Evolutionary conservation across 2,888 invertebrate species (phyloP), one percentile per base, ranked within the genome.

Genomic region (Watsonalla cultraria): DNA sequence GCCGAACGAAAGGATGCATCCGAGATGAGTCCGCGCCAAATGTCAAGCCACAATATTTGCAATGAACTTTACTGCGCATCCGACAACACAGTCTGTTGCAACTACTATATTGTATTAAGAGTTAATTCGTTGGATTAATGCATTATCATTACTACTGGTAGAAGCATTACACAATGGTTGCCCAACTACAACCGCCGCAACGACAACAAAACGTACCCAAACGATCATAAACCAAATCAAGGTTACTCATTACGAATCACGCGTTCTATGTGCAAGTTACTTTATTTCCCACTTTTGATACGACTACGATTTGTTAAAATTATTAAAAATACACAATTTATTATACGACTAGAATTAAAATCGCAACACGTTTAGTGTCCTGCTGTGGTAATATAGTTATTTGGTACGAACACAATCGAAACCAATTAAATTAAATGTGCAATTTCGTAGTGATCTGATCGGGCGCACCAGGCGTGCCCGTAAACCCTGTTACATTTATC

Each of bases 1-100:
- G 61, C 69, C 65, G 72, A 80, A 82, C 68, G 86, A 87, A 85
- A 87, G 87, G 87, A 86, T 83, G 80, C 74, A 67, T 75, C 70
- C 73, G 72, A 74, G 83, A 80, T 78, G 82, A 74, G 74, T 69
- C 69, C 68, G 64, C 54, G 61, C 68, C 77, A 86, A 89, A 87
- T 87, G 87, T 82, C 89, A 82, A 76, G 71, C 63, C 69, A 63
- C 69, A 68, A 69, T 70, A 74, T 72, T 72, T 68, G 72, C 72
- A 71, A 63, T 82, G 80, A 84, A 81, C 82, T 82, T 82, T 80
- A 71, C 69, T 59, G 67, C 62, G 70, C 65, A 68, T 65, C 60
- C 60, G 65, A 60, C 60, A 54, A 55, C 48, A 59, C 59, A 57
- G 50, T 55, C 57, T 62, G 56, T 62, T 66, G 63, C 64, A 59